Evolutionary conservation across 2,113 vertebrate species (phyloP).

Genomic region (Carassius auratus): DNA sequence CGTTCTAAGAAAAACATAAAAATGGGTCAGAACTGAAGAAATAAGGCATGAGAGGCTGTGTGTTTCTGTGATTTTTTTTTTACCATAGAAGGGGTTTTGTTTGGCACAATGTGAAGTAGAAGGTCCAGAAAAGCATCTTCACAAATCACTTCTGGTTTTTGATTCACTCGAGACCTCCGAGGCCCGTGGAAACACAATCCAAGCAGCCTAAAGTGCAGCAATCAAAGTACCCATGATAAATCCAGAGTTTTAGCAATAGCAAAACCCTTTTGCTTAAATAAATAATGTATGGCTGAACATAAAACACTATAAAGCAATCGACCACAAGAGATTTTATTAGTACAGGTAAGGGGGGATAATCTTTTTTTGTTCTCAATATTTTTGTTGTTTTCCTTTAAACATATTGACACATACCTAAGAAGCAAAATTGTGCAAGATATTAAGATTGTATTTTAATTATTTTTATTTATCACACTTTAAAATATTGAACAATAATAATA

Average conservation of each 20-base stretch:
- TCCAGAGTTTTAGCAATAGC: neutral
- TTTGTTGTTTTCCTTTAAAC: neutral
- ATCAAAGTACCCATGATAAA: neutral
- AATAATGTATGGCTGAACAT: neutral
- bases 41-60: neutral
- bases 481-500: too few relatives aligned
- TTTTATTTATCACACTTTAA: too few relatives aligned
- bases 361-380: neutral
- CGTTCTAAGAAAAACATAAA: neutral
- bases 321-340: neutral
- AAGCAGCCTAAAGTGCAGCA: neutral
- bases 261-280: neutral
- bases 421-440: too few relatives aligned
- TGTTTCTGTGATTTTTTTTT: neutral
- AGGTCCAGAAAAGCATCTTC: neutral
- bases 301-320: neutral
- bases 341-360: neutral
- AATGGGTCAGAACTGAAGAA: neutral
- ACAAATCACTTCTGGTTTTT: neutral
- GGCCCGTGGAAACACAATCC: neutral
- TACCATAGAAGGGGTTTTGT: neutral
- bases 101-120: neutral
- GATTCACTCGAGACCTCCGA: neutral
- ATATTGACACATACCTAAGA: too few relatives aligned
- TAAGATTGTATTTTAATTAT: too few relatives aligned